Conservation (phyloP, 2,888 invertebrate species). For the Isoperla grammatica region DNA sequence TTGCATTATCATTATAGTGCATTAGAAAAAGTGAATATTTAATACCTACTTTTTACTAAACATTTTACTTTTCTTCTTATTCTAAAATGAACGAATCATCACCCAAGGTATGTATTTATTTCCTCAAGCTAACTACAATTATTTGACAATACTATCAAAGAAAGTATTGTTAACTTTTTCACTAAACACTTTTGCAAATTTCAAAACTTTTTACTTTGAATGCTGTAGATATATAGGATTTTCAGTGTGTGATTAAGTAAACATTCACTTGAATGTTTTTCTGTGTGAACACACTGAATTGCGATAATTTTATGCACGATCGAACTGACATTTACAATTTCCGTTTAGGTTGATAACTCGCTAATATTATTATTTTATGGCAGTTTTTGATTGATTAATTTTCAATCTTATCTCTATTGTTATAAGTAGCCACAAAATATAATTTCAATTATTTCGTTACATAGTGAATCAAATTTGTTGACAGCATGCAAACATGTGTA, state of each 20-base stretch:
- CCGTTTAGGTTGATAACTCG: neutral
- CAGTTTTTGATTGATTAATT: no score
- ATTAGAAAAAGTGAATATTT: slow-evolving; percentile 12
- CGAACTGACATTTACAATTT: neutral
- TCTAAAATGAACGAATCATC: slow-evolving; percentile 15
- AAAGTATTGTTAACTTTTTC: neutral
- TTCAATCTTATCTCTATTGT: no score
- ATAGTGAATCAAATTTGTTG: no score
- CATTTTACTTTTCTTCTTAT: slow-evolving; percentile 9
- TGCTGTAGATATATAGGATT: neutral
- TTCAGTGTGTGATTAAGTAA: neutral
- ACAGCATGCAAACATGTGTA: no score
- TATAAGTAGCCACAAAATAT: no score
- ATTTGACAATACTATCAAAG: neutral
- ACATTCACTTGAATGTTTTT: neutral
- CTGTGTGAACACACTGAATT: neutral
- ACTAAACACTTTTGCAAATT: neutral
- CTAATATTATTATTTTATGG: no score
- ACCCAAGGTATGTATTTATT: slow-evolving; percentile 19
- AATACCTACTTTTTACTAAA: slow-evolving; percentile 4
- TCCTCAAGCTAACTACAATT: slow-evolving; percentile 1
- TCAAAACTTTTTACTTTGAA: neutral
- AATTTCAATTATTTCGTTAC: no score
- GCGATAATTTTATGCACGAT: neutral
- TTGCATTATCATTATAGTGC: slow-evolving; percentile 20